Evolutionary conservation across 2,888 invertebrate genomes (phyloP).

Genomic region (Morinoia aosen): DNA sequence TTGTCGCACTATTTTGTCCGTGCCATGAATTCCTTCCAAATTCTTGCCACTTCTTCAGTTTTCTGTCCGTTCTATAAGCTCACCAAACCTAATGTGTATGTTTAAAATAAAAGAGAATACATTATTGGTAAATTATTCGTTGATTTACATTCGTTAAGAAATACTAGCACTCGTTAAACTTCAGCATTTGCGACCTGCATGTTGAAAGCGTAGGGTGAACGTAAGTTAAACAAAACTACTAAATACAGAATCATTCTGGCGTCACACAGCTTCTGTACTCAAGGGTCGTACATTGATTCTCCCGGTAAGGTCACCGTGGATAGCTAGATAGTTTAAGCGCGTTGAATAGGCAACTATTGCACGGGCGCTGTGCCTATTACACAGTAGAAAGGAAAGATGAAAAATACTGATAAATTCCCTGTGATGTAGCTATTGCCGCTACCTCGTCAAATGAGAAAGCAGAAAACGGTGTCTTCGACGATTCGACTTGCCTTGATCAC

Average conservation of each 20-base stretch:
- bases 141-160: neutral
- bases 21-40: constrained; percentile 16
- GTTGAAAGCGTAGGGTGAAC: neutral
- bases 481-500: neutral
- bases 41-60: constrained; percentile 6
- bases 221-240: neutral
- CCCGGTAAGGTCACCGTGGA: neutral
- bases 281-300: neutral
- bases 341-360: neutral
- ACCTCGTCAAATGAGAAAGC: neutral
- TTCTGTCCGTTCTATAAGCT: neutral
- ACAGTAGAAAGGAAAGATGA: neutral
- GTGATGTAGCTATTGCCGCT: neutral
- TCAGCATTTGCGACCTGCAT: neutral
- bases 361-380: neutral
- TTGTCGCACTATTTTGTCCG: neutral
- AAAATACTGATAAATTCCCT: neutral
- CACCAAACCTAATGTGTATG: neutral
- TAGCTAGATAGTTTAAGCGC: neutral
- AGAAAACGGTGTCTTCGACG: neutral
- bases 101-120: neutral
- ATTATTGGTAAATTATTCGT: neutral
- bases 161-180: neutral
- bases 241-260: neutral
- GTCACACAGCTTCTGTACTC: neutral